Evolutionary conservation across 2,113 vertebrate species (phyloP).

Genomic region (Entomyzon cyanotis): DNA sequence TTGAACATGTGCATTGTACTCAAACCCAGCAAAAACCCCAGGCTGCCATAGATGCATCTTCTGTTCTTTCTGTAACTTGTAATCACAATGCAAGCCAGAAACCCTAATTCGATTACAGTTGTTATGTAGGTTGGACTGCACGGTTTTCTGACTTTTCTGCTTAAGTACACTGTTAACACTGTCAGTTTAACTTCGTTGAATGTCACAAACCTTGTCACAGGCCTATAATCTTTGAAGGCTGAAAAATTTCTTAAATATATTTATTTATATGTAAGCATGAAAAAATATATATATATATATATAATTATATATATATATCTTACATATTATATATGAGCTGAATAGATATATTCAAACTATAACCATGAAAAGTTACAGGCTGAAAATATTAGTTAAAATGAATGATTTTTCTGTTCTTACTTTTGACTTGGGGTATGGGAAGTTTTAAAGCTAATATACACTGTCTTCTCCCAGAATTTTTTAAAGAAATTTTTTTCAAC

Average conservation of each 20-base stretch:
- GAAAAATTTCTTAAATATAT: not conserved
- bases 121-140: not conserved
- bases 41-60: not conserved
- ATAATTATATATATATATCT: not conserved
- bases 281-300: not conserved
- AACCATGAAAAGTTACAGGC: not conserved
- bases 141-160: not conserved
- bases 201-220: not conserved
- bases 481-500: not conserved
- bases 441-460: not conserved
- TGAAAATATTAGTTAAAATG: not conserved
- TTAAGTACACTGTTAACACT: not conserved
- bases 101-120: slow-evolving; percentile 11
- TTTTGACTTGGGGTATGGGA: not conserved
- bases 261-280: not conserved
- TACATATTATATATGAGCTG: not conserved
- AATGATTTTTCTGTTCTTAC: not conserved
- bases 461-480: not conserved
- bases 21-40: not conserved
- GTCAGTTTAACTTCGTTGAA: not conserved
- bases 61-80: slow-evolving; percentile 21
- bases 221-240: not conserved
- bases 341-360: not conserved
- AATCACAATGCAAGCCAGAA: slow-evolving; percentile 1
- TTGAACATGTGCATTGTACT: not conserved